These are phyloP conservation scores for Brachyptera putata DNA, from an alignment of 2,888 invertebrate species.

Conservation along the genomic window DNA sequence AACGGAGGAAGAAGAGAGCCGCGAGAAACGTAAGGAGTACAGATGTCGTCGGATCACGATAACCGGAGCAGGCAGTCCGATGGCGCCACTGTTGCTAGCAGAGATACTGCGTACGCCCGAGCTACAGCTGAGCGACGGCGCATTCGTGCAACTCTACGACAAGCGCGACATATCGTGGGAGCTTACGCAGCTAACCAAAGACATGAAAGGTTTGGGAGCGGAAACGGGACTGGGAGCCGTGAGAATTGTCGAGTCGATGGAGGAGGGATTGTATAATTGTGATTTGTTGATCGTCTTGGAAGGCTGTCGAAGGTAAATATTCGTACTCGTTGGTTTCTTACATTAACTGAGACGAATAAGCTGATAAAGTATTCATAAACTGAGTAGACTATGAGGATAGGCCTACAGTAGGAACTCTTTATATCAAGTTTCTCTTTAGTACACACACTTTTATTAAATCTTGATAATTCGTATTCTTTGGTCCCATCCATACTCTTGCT, in stretches of 20 bases:
- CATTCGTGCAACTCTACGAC: background rate
- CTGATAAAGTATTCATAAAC: no score
- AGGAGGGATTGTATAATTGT: constrained; percentile 47
- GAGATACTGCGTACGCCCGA: constrained; percentile 18
- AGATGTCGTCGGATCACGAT: constrained; percentile 8
- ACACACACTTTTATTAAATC: no score
- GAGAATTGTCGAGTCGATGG: constrained; percentile 46
- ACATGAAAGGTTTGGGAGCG: background rate
- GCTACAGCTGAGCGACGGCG: background rate
- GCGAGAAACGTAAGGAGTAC: constrained; percentile 39
- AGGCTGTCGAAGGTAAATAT: constrained; percentile 41
- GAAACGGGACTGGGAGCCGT: constrained; percentile 38
- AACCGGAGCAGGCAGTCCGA: constrained; percentile 22
- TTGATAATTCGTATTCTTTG: no score
- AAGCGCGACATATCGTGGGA: background rate
- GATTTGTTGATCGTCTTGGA: constrained; percentile 54
- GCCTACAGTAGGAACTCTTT: no score
- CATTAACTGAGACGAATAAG: no score
- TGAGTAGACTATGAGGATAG: no score
- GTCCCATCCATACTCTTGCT: no score
- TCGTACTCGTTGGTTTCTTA: no score
- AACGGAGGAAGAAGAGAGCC: constrained; percentile 26
- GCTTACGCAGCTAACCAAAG: background rate
- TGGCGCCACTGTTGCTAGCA: constrained; percentile 16
- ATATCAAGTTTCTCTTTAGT: no score